Evolutionary conservation across 1,140 invertebrate species (phyloP).

Genomic region (Drosophila pruinosa): DNA sequence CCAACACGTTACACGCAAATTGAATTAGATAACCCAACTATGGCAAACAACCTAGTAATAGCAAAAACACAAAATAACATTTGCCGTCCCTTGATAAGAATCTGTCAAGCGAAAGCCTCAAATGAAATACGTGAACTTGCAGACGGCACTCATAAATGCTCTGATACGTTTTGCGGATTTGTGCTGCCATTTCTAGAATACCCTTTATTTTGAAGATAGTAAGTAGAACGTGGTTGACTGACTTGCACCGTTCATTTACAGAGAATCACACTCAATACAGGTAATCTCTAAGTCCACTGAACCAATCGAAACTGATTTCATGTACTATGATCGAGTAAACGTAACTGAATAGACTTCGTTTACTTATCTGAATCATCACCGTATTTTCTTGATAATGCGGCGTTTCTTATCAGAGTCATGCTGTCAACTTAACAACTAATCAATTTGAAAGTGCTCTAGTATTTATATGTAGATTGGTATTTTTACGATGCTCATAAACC

Average conservation of each 20-base stretch:
- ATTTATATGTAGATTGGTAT: neutral
- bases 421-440: slow-evolving; percentile 15
- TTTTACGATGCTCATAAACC: slow-evolving; percentile 27
- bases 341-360: neutral
- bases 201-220: neutral
- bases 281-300: neutral
- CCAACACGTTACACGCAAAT: slow-evolving; percentile 53
- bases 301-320: neutral
- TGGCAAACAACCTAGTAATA: neutral
- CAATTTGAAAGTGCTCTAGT: slow-evolving; percentile 9
- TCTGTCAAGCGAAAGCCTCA: slow-evolving; percentile 34
- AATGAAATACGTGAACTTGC: slow-evolving; percentile 63
- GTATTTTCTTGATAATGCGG: neutral
- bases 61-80: slow-evolving; percentile 24
- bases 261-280: neutral
- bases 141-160: slow-evolving; percentile 54
- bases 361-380: slow-evolving; percentile 19
- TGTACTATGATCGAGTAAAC: neutral
- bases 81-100: slow-evolving; percentile 66
- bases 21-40: slow-evolving; percentile 66
- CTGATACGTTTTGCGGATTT: slow-evolving; percentile 17
- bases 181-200: slow-evolving; percentile 10
- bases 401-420: slow-evolving; percentile 21
- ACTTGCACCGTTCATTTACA: neutral
- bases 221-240: neutral